These are phyloP conservation scores for Scyliorhinus canicula DNA, from an alignment of 2,797 vertebrate genomes.

Conservation along the genomic window DNA sequence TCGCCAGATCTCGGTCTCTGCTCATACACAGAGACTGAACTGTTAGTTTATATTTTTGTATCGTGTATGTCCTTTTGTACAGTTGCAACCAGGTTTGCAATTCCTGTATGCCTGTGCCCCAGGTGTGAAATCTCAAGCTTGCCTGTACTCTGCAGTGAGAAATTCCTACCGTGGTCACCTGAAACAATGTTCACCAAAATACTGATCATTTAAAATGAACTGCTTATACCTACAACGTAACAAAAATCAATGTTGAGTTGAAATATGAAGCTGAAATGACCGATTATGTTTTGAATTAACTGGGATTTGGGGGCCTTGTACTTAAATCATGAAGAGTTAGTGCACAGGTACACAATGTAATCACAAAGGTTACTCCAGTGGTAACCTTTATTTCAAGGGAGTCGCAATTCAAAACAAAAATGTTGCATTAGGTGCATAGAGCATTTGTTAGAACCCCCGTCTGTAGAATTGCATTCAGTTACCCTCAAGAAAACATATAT, in stretches of 20 bases:
- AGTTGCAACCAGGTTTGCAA: neutral
- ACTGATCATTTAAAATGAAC: neutral
- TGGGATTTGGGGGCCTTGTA: neutral
- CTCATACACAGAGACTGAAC: neutral
- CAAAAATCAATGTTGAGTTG: neutral
- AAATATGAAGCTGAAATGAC: neutral
- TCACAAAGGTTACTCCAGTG: neutral
- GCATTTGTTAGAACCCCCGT: neutral
- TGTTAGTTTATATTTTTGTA: neutral
- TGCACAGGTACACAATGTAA: neutral
- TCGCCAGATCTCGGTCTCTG: neutral
- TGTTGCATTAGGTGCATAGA: neutral
- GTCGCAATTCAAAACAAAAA: neutral
- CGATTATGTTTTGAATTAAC: neutral
- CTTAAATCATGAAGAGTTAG: neutral
- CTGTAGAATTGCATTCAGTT: neutral
- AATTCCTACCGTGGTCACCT: neutral
- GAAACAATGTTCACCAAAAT: neutral
- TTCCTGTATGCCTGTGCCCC: neutral
- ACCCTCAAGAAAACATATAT: neutral
- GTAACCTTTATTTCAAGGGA: neutral
- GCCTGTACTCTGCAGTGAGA: neutral
- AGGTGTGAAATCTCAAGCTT: neutral
- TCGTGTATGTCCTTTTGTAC: neutral
- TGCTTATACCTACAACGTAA: neutral